These are phyloP conservation scores for Sphaerophoria taeniata DNA, from an alignment of 2,888 invertebrate species.

Conservation along the genomic window DNA sequence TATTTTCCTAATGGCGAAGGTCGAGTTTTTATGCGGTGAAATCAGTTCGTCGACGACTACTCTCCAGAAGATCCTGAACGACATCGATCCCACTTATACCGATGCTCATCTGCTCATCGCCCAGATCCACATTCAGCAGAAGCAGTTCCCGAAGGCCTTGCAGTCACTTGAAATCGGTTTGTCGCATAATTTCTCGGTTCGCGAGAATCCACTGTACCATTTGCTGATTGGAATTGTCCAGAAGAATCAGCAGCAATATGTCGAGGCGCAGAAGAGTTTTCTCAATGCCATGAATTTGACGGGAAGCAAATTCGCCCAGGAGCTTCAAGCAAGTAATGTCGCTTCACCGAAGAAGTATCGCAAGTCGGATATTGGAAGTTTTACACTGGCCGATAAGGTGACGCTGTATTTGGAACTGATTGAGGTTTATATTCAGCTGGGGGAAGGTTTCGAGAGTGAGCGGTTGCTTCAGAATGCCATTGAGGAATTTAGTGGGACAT, in stretches of 20 bases:
- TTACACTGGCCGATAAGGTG: conserved; percentile 90
- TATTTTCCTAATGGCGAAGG: conserved; percentile 89
- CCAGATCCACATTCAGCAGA: conserved; percentile 90
- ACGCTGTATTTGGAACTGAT: conserved; percentile 94
- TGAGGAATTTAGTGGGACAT: conserved; percentile 88
- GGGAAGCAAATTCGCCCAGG: conserved; percentile 80
- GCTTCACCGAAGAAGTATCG: conserved; percentile 79
- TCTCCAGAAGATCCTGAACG: conserved; percentile 89
- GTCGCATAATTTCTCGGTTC: conserved; percentile 95
- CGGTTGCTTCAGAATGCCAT: conserved; percentile 90
- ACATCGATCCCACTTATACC: conserved; percentile 90
- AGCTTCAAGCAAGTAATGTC: conserved; percentile 74
- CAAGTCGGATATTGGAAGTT: conserved; percentile 76
- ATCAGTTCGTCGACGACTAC: conserved; percentile 88
- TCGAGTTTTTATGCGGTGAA: conserved; percentile 92
- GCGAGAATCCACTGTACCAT: conserved; percentile 96
- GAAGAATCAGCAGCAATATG: conserved; percentile 88
- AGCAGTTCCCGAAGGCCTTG: conserved; percentile 89
- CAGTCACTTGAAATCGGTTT: conserved; percentile 95
- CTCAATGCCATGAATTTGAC: conserved; percentile 89
- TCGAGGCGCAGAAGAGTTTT: conserved; percentile 90
- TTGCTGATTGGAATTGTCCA: conserved; percentile 92
- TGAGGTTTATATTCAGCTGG: conserved; percentile 88
- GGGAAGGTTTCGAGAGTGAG: conserved; percentile 91
- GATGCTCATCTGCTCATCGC: conserved; percentile 94